Evolutionary conservation across 1,140 invertebrate genomes (phyloP), one percentile per base, ranked within the genome.

Genomic region (Euborellia annulipes): DNA sequence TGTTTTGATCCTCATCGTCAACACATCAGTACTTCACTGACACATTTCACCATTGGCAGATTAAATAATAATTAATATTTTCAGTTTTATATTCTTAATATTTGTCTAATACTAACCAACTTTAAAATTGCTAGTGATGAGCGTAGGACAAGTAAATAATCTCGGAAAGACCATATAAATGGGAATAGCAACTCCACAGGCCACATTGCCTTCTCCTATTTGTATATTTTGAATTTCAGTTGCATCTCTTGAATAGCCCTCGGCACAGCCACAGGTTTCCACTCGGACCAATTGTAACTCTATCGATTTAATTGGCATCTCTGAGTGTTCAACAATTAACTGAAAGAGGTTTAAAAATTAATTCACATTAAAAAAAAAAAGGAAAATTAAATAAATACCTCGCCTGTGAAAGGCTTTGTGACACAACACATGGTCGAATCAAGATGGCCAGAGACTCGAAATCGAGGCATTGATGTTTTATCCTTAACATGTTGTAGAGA

Each of bases 221-320:
- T 98, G 92, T 62, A 96, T 93, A 61, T 93, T 96, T 69, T 95
- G 92, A 53, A 97, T 91, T 72, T 97, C 93, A 2, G 92, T 96
- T 2, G 89, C 84, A 71, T 97, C 91, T 70, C 79, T 80, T 3
- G 90, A 84, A 67, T 85, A 93, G 36, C 90, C 92, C 65, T 96
- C 92, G 1, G 85, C 81, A 68, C 87, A 92, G 32, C 91, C 92
- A 64, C 91, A 95, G 0, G 91, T 95, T 65, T 97, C 93, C 2
- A 96, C 87, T 39, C 93, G 69, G 0, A 95, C 85, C 37, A 98
- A 67, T 61, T 98, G 93, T 46, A 98, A 62, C 63, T 98, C 93
- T 47, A 98, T 83, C 1, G 89, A 94, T 59, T 90, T 90, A 41
- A 96, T 87, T 2, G 78, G 71, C 23, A 79, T 70, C 52, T 82